Percentiles rank a stretch among this genome's conserved stretches.
Conservation (phyloP, 2,113 vertebrate genomes). For the Tragelaphus imberbis region DNA sequence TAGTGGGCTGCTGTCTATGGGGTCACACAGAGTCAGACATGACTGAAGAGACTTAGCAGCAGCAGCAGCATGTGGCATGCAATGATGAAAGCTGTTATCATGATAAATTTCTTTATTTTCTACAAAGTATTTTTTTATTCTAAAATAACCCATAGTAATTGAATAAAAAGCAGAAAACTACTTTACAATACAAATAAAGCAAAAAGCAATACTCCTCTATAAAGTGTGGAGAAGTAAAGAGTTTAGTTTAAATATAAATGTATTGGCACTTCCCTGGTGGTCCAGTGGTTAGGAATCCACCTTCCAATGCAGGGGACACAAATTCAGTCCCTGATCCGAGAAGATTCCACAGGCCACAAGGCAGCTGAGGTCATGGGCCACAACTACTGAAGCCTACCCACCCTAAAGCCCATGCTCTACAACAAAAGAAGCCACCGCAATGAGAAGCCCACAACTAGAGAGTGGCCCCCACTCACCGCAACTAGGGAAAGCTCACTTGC, state of each 20-base stretch:
- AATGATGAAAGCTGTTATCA: neutral
- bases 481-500: neutral
- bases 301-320: neutral
- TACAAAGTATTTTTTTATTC: neutral
- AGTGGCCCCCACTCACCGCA: neutral
- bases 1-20: too few relatives aligned
- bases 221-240: neutral
- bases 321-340: neutral
- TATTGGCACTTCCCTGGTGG: neutral
- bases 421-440: neutral
- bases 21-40: too few relatives aligned
- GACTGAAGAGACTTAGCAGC: too few relatives aligned
- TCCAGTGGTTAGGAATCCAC: neutral
- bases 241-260: neutral
- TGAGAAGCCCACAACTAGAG: neutral
- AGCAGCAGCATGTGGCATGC: neutral
- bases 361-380: neutral
- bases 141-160: neutral
- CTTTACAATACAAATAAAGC: neutral
- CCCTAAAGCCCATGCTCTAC: neutral
- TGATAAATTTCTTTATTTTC: neutral
- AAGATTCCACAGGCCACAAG: neutral
- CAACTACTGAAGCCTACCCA: neutral
- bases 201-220: neutral
- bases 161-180: neutral